Evolutionary conservation across 2,888 invertebrate genomes (phyloP), one percentile per base, ranked within the genome.

Genomic region (Apantesis nais): DNA sequence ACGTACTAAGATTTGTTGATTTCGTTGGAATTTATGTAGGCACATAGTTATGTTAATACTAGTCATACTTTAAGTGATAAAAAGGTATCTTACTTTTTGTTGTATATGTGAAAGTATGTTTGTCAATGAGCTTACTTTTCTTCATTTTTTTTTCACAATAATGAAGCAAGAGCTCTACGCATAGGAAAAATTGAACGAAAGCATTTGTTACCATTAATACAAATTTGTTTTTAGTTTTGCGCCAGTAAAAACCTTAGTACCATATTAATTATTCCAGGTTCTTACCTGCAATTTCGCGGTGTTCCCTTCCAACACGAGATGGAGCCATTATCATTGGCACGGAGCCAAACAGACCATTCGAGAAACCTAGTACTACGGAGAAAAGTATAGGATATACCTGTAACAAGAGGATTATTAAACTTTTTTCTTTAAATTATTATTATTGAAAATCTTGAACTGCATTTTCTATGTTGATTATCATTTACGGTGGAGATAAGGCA

Each of bases 271-370:
- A 14, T 5, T 34, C 5, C n/a, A 37, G 31, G 1, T 5, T n/a
- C 79, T 86, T 92, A 97, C 98, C 98, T 73, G 98, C 98, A 12
- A 99, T 96, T 93, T 99, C 99, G 61, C 98, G 96, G 80, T 98
- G 97, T 68, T 98, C 97, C 73, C 98, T 97, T 22, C 98, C 97
- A 9, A 99, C 98, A 86, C 98, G 97, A 63, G 97, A 97, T 1
- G 99, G 98, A 0, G 98, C 99, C 85, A 98, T 96, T 84, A 99
- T 98, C 98, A 99, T 99, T 4, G 99, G 99, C 44, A 99, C 96
- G 73, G 98, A 98, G 8, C 99, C 99, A 70, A 99, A 97, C 62
- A 98, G 95, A 0, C 99, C 99, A 84, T 99, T 99, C 64, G 97
- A 97, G 31, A 98, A 95, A 2, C 99, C 99, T 74, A 99, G 97